Conservation (phyloP, 2,797 vertebrate species). For the Esox lucius region DNA sequence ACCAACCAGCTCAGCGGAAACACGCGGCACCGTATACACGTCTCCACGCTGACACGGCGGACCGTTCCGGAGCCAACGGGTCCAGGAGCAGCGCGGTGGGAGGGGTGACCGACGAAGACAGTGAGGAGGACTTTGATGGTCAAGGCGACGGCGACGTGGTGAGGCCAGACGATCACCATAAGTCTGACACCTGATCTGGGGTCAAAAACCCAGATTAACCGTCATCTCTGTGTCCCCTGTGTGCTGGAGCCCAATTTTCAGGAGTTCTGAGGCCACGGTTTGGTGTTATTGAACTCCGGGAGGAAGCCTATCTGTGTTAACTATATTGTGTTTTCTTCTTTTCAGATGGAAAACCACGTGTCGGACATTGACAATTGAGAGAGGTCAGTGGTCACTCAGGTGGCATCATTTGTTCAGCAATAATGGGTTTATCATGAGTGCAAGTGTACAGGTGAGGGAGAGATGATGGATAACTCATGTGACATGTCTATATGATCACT, state of each 20-base stretch:
- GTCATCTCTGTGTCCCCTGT: too few species aligned
- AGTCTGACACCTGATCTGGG: neutral
- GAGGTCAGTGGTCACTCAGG: slow-evolving; percentile 59
- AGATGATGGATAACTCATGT: too few species aligned
- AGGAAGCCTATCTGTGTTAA: neutral
- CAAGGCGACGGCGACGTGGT: slow-evolving; percentile 90
- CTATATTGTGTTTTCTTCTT: slow-evolving; percentile 35
- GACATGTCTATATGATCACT: too few species aligned
- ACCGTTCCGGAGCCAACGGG: slow-evolving; percentile 84
- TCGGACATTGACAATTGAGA: slow-evolving; percentile 79
- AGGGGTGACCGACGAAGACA: slow-evolving; percentile 88
- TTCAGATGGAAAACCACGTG: slow-evolving; percentile 76
- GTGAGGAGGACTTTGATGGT: slow-evolving; percentile 90
- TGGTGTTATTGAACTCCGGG: neutral
- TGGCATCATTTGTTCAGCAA: neutral
- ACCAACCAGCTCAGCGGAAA: slow-evolving; percentile 86
- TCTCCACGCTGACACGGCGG: slow-evolving; percentile 84
- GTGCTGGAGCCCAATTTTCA: too few species aligned
- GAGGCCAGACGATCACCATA: slow-evolving; percentile 30
- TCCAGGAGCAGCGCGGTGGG: slow-evolving; percentile 85
- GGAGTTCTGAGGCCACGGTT: too few species aligned
- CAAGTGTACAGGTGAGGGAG: too few species aligned
- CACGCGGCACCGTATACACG: slow-evolving; percentile 84
- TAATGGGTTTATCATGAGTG: neutral
- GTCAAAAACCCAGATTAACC: neutral